Conservation (phyloP, 2,113 vertebrate genomes). For the Xiphophorus maculatus region DNA sequence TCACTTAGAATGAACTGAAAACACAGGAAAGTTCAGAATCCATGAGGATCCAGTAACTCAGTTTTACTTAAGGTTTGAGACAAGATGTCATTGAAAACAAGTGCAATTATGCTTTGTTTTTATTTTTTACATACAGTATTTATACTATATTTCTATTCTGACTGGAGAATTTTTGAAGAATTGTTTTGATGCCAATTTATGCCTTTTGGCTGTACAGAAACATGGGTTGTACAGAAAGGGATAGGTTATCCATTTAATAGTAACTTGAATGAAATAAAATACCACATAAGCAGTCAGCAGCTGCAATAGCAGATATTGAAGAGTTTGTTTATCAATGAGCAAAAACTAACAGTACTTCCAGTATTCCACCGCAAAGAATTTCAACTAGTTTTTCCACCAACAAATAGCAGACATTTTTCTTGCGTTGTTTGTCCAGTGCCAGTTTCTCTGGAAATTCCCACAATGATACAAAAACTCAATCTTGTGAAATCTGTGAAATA, state of each 20-base stretch:
- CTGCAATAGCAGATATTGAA: background rate
- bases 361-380: conserved; percentile 11
- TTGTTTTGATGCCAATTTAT: too few relatives aligned
- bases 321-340: background rate
- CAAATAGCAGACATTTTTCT: conserved; percentile 30
- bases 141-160: background rate
- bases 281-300: background rate
- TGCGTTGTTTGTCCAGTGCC: background rate
- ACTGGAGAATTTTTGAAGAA: background rate
- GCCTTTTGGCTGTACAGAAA: background rate
- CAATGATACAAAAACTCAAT: conserved; percentile 6
- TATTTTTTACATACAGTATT: too few relatives aligned
- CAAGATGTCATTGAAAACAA: too few relatives aligned
- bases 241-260: background rate
- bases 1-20: too few relatives aligned
- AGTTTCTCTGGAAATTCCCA: background rate
- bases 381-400: conserved; percentile 39
- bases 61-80: background rate
- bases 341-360: background rate
- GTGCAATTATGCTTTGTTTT: too few relatives aligned
- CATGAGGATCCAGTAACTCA: background rate
- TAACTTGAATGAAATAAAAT: background rate
- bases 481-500: background rate
- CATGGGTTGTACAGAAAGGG: background rate
- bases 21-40: background rate